A percentile compares a stretch with the other conserved stretches of the same genome.
Conservation (phyloP, 2,113 vertebrate species). For the Mellivora capensis region DNA sequence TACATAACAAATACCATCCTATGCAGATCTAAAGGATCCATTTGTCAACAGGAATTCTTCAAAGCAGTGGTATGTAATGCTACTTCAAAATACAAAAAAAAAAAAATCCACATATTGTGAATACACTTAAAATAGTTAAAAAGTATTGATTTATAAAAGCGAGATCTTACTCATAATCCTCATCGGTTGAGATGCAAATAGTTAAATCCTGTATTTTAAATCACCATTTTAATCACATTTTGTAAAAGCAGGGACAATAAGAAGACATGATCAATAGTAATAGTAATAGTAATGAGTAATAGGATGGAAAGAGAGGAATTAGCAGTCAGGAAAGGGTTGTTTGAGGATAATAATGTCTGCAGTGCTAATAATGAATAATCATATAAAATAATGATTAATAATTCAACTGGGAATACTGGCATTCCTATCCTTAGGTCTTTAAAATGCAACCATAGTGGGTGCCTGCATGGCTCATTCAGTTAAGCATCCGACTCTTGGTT, state of each 20-base stretch:
- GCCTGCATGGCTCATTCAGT: background rate
- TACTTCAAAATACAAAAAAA: background rate
- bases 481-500: background rate
- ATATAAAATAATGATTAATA: background rate
- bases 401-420: background rate
- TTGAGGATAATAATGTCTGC: background rate
- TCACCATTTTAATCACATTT: background rate
- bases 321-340: background rate
- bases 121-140: background rate
- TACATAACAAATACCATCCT: background rate
- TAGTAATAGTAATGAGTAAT: too few species aligned
- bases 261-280: background rate
- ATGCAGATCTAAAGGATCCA: background rate
- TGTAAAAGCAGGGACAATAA: background rate
- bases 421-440: background rate
- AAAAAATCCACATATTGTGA: background rate
- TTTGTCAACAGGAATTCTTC: constrained; percentile 47
- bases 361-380: background rate
- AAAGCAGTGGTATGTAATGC: background rate
- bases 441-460: background rate
- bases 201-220: background rate
- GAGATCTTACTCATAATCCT: background rate
- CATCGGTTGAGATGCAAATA: background rate
- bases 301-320: background rate
- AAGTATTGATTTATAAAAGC: background rate